Base-by-base conservation (phyloP, 2,113 vertebrate species). In the Microtus oregoni region DNA sequence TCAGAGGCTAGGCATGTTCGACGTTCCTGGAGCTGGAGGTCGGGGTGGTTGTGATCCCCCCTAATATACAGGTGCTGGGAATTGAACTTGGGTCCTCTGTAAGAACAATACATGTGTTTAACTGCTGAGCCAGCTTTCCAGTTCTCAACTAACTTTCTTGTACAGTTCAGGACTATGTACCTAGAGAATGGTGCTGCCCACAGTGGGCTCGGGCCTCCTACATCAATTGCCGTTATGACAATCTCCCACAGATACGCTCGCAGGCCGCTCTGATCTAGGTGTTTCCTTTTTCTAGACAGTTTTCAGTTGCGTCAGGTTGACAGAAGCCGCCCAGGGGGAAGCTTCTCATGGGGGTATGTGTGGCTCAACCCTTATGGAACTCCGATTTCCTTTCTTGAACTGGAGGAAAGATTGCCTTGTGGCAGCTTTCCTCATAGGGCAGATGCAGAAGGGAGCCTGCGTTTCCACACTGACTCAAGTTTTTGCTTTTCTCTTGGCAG, bases 401-500 rank as follows among this genome's bases (percentile, higher is more conserved):
- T 90, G 26, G 65, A 28, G 44, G 67, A 50, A 68, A 87, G 38
- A 44, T 30, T 44, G 94, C 8, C 30, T 2, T 11, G n/a, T n/a
- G 82, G 82, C 10, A n/a, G 20, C 9, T 55, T 63, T 73, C 77
- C 32, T 35, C 47, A 67, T 41, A 52, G 89, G 11, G 41, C 17
- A 83, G 61, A 17, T 30, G 58, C 50, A 3, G 20, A 22, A 47
- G 52, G 68, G 67, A 96, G 28, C 17, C 77, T 44, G 85, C 41
- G 61, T 65, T 14, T 44, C 73, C 0, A 50, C 86, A 79, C 92
- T 94, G 95, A 97, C 68, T 0, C 0, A 83, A 81, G 24, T 20
- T 58, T 52, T 95, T 93, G 79, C 96, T 97, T 98, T 94, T 94
- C 96, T 97, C 96, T 98, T 98, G 92, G 92, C 98, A 99, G 99